Percentiles rank a stretch among this genome's conserved stretches.
Evolutionary conservation across 1,140 invertebrate genomes (phyloP).

Genomic region (Drepana arcuata): DNA sequence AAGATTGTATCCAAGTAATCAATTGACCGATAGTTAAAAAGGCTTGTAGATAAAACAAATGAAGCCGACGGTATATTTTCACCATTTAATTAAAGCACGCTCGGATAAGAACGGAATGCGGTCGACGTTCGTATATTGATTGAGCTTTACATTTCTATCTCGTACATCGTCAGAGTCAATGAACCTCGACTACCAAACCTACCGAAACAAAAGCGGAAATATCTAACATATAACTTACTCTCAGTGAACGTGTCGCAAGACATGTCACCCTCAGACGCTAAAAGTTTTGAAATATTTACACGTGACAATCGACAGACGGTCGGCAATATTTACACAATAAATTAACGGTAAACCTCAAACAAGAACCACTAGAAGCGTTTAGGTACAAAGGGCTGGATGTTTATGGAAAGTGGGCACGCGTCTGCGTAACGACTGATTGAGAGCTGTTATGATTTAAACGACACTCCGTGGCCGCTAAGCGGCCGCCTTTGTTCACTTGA

Average conservation of each 20-base stretch:
- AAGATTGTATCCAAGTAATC: too few species aligned
- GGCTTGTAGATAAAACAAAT: too few species aligned
- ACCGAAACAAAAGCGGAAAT: constrained; percentile 14
- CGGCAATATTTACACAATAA: constrained; percentile 35
- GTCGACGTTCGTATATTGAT: constrained; percentile 50
- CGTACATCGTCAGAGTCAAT: constrained; percentile 8
- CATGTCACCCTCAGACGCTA: constrained; percentile 22
- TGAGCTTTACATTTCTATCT: constrained; percentile 33
- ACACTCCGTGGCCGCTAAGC: constrained; percentile 28
- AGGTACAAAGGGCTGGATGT: constrained; percentile 23
- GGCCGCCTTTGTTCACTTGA: constrained; percentile 39
- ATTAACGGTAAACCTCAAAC: constrained; percentile 44
- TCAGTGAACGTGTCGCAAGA: constrained; percentile 21
- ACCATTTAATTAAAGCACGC: constrained; percentile 53
- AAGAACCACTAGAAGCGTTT: constrained; percentile 24
- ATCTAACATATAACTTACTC: constrained; percentile 25
- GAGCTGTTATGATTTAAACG: constrained; percentile 45
- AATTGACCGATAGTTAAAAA: too few species aligned
- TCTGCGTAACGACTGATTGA: constrained; percentile 19
- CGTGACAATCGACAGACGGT: constrained; percentile 25
- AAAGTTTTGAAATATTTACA: constrained; percentile 29
- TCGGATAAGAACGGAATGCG: constrained; percentile 45
- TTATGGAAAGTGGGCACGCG: constrained; percentile 36
- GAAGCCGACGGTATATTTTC: too few species aligned
- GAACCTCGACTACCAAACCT: constrained; percentile 17